phyloP scores from a whole-genome alignment of 1,140 invertebrate genomes.

The Protaetia brevitarsis region DNA sequence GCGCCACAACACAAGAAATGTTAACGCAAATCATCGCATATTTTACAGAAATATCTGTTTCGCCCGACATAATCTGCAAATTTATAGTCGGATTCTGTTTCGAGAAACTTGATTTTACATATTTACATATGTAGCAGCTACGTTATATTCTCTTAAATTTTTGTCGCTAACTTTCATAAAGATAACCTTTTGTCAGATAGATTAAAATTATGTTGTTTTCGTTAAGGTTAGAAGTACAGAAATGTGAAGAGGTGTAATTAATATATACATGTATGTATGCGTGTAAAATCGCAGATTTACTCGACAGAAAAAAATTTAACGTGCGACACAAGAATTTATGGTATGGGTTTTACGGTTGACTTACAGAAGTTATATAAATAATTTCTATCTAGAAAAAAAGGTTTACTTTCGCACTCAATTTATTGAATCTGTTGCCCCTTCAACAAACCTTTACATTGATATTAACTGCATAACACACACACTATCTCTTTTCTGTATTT shows the following conservation, averaged over 20 bases:
- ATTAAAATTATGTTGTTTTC: neutral
- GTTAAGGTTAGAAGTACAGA: neutral
- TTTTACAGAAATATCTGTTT: neutral
- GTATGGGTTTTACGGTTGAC: too few species aligned
- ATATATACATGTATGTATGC: neutral
- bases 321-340: too few species aligned
- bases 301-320: neutral
- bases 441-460: too few species aligned
- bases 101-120: slow-evolving; percentile 16
- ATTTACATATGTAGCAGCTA: slow-evolving; percentile 12
- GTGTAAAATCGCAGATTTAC: neutral
- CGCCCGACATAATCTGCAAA: neutral
- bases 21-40: slow-evolving; percentile 9
- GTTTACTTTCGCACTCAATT: too few species aligned
- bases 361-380: too few species aligned
- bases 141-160: neutral
- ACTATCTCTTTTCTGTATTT: too few species aligned
- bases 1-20: neutral
- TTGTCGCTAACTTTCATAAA: neutral
- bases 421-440: too few species aligned
- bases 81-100: slow-evolving; percentile 1
- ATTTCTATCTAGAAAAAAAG: too few species aligned
- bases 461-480: too few species aligned
- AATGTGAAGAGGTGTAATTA: neutral
- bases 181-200: slow-evolving; percentile 8